These are phyloP conservation scores for Gasterosteus aculeatus DNA, from an alignment of 2,113 vertebrate genomes.

Conservation along the genomic window DNA sequence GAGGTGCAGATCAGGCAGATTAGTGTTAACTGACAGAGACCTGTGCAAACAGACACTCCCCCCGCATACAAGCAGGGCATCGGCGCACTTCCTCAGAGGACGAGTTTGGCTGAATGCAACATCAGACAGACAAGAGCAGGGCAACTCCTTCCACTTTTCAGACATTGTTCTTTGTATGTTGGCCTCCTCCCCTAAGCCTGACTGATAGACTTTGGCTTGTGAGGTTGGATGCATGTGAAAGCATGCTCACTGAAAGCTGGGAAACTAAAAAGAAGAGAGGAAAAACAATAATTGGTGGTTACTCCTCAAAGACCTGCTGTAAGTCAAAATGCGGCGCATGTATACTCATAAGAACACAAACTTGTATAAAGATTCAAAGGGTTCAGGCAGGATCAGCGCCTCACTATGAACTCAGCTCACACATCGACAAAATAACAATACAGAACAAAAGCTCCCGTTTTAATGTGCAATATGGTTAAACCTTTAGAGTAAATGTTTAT, in stretches of 20 bases:
- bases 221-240: slow-evolving; percentile 33
- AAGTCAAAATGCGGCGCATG: neutral
- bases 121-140: slow-evolving; percentile 39
- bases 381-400: neutral
- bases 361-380: neutral
- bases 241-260: slow-evolving; percentile 14
- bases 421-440: neutral
- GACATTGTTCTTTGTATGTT: slow-evolving; percentile 35
- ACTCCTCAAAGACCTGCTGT: slow-evolving; percentile 17
- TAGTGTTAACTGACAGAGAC: slow-evolving; percentile 74
- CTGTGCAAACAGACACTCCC: slow-evolving; percentile 76
- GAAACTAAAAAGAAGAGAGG: slow-evolving; percentile 1
- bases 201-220: slow-evolving; percentile 14
- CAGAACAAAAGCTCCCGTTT: neutral
- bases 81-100: slow-evolving; percentile 59
- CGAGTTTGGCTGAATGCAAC: slow-evolving; percentile 44
- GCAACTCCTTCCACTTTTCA: slow-evolving; percentile 45
- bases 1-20: slow-evolving; percentile 80
- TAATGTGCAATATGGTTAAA: neutral
- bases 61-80: slow-evolving; percentile 55
- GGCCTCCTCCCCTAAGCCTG: slow-evolving; percentile 24
- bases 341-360: neutral
- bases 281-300: slow-evolving; percentile 6
- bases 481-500: neutral
- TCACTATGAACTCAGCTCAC: neutral